A percentile compares a stretch with the other conserved stretches of the same genome.
Evolutionary conservation across 2,113 vertebrate genomes (phyloP).

Genomic region (Hydrochoerus hydrochaeris): DNA sequence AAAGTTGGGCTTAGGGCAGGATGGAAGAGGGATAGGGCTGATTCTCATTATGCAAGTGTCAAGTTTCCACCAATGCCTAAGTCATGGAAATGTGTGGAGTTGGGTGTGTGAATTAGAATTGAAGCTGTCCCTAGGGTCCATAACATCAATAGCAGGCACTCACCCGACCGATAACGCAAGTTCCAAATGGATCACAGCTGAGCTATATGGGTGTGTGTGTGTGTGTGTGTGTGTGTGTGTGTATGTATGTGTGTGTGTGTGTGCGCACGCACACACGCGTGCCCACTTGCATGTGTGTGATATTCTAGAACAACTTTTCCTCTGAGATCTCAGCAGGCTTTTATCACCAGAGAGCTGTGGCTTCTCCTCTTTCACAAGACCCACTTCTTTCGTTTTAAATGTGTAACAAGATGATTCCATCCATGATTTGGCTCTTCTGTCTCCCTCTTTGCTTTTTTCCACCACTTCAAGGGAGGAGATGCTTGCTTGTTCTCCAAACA

Average conservation of each 20-base stretch:
- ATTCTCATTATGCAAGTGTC: not conserved
- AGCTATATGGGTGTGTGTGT: not conserved
- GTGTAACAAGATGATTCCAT: slow-evolving; percentile 49
- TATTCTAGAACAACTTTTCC: slow-evolving; percentile 36
- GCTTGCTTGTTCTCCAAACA: not conserved
- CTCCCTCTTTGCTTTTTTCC: not conserved
- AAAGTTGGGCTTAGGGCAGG: slow-evolving; percentile 57
- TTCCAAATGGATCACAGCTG: slow-evolving; percentile 38
- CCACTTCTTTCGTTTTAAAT: slow-evolving; percentile 39
- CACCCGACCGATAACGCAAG: slow-evolving; percentile 39
- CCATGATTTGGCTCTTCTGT: not conserved
- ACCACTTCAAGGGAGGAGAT: not conserved
- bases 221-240: not conserved
- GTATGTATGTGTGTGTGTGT: not conserved
- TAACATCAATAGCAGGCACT: not conserved
- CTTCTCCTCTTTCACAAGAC: slow-evolving; percentile 52
- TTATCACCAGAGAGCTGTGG: not conserved
- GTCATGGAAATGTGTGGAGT: not conserved
- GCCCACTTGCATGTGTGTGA: not conserved
- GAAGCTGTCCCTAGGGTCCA: not conserved
- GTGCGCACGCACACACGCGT: not conserved
- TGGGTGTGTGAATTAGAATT: slow-evolving; percentile 15
- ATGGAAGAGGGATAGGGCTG: slow-evolving; percentile 54
- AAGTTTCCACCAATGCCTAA: not conserved
- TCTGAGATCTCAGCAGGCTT: not conserved